Conservation (phyloP, 2,113 vertebrate species). For the Amphilophus citrinellus region DNA sequence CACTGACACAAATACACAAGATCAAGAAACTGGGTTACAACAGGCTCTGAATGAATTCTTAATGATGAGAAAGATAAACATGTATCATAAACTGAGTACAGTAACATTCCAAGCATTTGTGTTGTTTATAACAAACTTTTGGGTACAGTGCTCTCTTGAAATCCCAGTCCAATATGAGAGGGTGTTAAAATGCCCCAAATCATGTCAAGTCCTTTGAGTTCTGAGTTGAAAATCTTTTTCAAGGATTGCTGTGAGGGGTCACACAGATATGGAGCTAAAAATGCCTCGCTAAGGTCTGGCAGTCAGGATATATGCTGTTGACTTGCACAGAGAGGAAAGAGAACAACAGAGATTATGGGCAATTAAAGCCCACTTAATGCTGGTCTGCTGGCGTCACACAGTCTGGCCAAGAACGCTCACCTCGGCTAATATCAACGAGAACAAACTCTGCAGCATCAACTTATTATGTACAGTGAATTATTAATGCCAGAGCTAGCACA, state of each 20-base stretch:
- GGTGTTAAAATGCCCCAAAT: conserved; percentile 23
- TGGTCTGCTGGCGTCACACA: conserved; percentile 75
- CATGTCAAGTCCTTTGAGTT: conserved; percentile 38
- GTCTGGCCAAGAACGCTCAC: conserved; percentile 79
- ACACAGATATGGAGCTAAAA: conserved; percentile 54
- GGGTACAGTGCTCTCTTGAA: conserved; percentile 16
- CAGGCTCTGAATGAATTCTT: conserved; percentile 20
- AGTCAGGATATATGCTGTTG: conserved; percentile 66
- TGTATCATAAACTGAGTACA: background rate
- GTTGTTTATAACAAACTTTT: background rate
- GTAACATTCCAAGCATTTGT: background rate
- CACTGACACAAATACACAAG: conserved; percentile 47
- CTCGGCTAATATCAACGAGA: conserved; percentile 79
- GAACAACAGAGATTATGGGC: conserved; percentile 73
- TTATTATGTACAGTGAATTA: conserved; percentile 79
- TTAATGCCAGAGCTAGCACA: conserved; percentile 73
- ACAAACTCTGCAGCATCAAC: conserved; percentile 74
- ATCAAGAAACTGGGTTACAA: conserved; percentile 24
- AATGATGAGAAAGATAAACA: conserved; percentile 17
- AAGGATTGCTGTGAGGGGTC: conserved; percentile 32
- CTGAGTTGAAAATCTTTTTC: conserved; percentile 45
- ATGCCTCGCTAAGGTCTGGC: conserved; percentile 55
- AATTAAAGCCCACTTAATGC: conserved; percentile 80
- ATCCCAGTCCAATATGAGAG: background rate
- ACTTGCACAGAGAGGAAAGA: conserved; percentile 62